A percentile compares a stretch with the other conserved stretches of the same genome.
Evolutionary conservation across 2,888 invertebrate species (phyloP).

Genomic region (Tethea ocularis): DNA sequence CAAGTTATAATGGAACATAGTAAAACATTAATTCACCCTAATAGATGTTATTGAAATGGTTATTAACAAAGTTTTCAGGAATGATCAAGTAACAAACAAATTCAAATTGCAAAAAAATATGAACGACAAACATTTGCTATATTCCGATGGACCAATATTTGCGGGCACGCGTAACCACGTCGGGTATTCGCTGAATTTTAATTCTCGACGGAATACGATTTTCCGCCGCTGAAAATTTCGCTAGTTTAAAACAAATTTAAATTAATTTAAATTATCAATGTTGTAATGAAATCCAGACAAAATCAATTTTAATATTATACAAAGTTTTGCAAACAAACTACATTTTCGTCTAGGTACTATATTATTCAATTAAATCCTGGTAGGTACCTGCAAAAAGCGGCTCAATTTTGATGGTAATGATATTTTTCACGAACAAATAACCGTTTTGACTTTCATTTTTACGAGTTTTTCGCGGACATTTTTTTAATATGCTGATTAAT

Average conservation of each 20-base stretch:
- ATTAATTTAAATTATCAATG: slow-evolving; percentile 14
- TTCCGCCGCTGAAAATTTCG: slow-evolving; percentile 6
- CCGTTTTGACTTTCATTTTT: not conserved
- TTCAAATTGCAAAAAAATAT: not conserved
- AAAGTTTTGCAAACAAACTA: slow-evolving; percentile 15
- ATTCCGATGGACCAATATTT: slow-evolving; percentile 7
- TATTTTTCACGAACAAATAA: not conserved
- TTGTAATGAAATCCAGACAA: slow-evolving; percentile 16
- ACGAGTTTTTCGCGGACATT: not conserved
- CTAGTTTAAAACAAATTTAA: slow-evolving; percentile 9
- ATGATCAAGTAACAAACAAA: not conserved
- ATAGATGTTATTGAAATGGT: too few species aligned
- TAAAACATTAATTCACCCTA: too few species aligned
- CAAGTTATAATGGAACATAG: too few species aligned
- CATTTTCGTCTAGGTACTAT: slow-evolving; percentile 18
- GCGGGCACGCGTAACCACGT: slow-evolving; percentile 5
- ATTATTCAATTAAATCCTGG: slow-evolving; percentile 22
- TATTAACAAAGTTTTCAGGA: not conserved
- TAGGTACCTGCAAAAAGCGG: not conserved
- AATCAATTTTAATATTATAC: slow-evolving; percentile 27
- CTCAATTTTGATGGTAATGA: not conserved
- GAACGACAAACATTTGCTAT: slow-evolving; percentile 6
- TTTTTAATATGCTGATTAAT: not conserved
- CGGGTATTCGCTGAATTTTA: slow-evolving; percentile 4
- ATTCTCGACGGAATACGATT: slow-evolving; percentile 2